A percentile compares a stretch with the other conserved stretches of the same genome.
phyloP scores from a whole-genome alignment of 2,888 invertebrate genomes.

The Gonocerus acuteangulatus region DNA sequence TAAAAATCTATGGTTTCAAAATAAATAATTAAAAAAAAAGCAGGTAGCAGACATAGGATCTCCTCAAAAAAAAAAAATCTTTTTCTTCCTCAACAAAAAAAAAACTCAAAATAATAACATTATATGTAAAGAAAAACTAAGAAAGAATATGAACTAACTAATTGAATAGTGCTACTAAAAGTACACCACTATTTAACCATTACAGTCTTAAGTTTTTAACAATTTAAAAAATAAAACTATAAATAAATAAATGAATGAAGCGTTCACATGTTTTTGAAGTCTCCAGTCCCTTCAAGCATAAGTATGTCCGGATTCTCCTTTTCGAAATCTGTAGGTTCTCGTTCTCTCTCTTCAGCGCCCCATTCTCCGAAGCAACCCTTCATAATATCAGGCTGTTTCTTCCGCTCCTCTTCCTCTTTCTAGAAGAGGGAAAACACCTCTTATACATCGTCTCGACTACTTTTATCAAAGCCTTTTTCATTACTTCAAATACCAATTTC shows the following conservation, averaged over 20 bases:
- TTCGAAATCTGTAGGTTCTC: conserved; percentile 68
- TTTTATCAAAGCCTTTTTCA: neutral
- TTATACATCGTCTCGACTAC: neutral
- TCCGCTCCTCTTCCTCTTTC: conserved; percentile 64
- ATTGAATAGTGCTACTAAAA: too few relatives aligned
- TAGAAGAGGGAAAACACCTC: conserved; percentile 40
- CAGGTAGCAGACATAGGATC: too few relatives aligned
- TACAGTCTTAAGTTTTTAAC: too few relatives aligned
- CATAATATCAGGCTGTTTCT: conserved; percentile 62
- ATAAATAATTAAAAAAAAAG: too few relatives aligned
- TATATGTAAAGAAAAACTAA: too few relatives aligned
- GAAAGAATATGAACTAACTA: too few relatives aligned
- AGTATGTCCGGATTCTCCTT: conserved; percentile 71
- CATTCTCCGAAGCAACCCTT: conserved; percentile 45
- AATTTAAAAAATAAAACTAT: neutral
- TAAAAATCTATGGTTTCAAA: too few relatives aligned
- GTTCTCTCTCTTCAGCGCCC: conserved; percentile 55
- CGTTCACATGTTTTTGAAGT: conserved; percentile 64
- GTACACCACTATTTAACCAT: too few relatives aligned
- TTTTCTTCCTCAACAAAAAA: too few relatives aligned
- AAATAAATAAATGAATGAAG: neutral
- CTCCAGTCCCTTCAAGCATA: conserved; percentile 63
- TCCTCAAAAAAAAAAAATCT: too few relatives aligned
- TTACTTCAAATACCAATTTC: neutral
- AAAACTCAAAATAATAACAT: too few relatives aligned